Conservation (phyloP, 2,888 invertebrate species). For the Troides aeacus region DNA sequence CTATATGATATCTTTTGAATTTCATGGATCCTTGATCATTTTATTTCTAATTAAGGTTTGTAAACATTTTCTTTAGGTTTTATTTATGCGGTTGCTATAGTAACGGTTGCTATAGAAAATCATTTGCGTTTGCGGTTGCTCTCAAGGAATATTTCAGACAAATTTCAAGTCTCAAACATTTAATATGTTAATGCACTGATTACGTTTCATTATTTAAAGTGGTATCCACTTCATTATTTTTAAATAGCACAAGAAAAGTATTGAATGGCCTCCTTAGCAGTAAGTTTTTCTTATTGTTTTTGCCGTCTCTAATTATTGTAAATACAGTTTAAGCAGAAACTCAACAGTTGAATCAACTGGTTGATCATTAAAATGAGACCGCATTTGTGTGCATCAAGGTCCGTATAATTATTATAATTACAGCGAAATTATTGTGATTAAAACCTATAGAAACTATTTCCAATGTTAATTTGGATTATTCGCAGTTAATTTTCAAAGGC, state of each 20-base stretch:
- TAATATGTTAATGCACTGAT: background rate
- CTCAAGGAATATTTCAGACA: too few relatives aligned
- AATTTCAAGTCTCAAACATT: too few relatives aligned
- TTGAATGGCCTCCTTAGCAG: constrained; percentile 2
- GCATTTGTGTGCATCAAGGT: constrained; percentile 2
- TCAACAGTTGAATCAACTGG: constrained; percentile 9
- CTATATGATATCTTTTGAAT: too few relatives aligned
- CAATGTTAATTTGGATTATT: constrained; percentile 17
- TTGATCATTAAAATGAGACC: constrained; percentile 19
- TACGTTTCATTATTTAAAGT: background rate
- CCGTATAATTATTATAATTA: constrained; percentile 19
- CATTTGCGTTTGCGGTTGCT: too few relatives aligned
- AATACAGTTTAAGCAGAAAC: constrained; percentile 17
- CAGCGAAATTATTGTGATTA: constrained; percentile 16
- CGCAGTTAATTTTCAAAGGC: background rate
- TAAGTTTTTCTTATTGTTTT: constrained; percentile 12
- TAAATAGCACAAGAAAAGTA: constrained; percentile 1
- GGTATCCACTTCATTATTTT: constrained; percentile 1
- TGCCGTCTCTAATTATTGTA: constrained; percentile 11
- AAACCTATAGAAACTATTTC: constrained; percentile 13
- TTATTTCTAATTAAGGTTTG: too few relatives aligned
- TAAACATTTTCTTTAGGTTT: too few relatives aligned
- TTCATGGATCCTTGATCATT: too few relatives aligned
- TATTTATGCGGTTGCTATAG: too few relatives aligned
- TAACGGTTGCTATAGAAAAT: too few relatives aligned